Conservation (phyloP, 1,140 invertebrate species). For the Hyles euphorbiae region DNA sequence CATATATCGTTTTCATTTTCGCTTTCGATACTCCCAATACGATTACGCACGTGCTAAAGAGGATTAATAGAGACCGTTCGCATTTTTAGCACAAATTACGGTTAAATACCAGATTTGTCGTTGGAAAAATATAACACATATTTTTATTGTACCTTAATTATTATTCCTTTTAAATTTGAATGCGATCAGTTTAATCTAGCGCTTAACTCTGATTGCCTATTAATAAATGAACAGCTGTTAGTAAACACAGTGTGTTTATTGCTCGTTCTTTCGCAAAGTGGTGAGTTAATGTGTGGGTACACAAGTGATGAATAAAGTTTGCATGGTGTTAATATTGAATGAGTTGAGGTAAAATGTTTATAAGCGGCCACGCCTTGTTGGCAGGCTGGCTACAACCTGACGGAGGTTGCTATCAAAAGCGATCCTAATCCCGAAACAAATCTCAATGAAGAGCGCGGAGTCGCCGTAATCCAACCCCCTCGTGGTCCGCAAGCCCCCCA, state of each 20-base stretch:
- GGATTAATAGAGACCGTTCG: constrained; percentile 5
- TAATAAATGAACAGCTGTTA: too few species aligned
- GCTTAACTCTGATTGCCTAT: too few species aligned
- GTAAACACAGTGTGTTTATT: background rate
- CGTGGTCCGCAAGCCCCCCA: constrained; percentile 15
- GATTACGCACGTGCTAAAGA: constrained; percentile 34
- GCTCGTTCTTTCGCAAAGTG: constrained; percentile 50
- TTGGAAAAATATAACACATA: too few species aligned
- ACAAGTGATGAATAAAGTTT: constrained; percentile 29
- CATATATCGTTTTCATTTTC: constrained; percentile 56
- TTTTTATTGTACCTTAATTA: too few species aligned
- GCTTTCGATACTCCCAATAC: constrained; percentile 47
- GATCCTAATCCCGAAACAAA: constrained; percentile 70
- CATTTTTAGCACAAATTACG: too few species aligned
- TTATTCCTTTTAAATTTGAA: too few species aligned
- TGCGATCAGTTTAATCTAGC: too few species aligned
- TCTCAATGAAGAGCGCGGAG: constrained; percentile 70
- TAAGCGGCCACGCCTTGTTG: constrained; percentile 16
- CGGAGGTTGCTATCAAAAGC: constrained; percentile 54
- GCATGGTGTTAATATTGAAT: constrained; percentile 22
- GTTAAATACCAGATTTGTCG: too few species aligned
- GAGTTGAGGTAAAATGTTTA: constrained; percentile 18
- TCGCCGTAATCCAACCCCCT: constrained; percentile 54
- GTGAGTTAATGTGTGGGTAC: constrained; percentile 3
- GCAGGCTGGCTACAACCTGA: constrained; percentile 18